Evolutionary conservation across 2,113 vertebrate genomes (phyloP), one percentile per base, ranked within the genome.

Genomic region (Megaceryle maxima): DNA sequence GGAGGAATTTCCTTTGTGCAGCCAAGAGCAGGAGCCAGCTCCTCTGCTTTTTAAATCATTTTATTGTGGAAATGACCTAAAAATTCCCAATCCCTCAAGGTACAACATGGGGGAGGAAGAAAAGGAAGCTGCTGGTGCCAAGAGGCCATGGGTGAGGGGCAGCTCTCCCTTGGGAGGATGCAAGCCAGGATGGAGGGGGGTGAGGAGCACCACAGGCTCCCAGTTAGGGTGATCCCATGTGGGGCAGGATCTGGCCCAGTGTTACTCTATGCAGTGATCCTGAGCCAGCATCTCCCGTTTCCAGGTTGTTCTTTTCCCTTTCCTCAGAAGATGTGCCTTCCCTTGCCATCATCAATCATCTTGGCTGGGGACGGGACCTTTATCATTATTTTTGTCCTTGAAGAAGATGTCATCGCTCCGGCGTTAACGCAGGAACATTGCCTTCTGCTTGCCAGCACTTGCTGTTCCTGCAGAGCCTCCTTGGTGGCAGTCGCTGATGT

Each of bases 1-100:
- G 14, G 43, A 94, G 94, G 95, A 90, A 95, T 90, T 95, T 93
- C 94, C 92, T 86, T 7, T 87, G 73, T 90, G 94, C 70, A 92
- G 76, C 3, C 2, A 4, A 48, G 86, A 91, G 76, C 80, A 29
- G 72, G 83, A 91, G 83, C 53, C 75, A 88, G 68, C 76, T 60
- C 43, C 83, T 88, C 91, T 94, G 91, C 83, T 90, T 92, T 88
- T 86, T 21, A 74, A 74, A 94, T 88, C 68, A 91, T 59, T 78
- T 82, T 56, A 5, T 5, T 5, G 81, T 93, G 95, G 93, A 90
- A 84, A 59, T 75, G 84, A 88, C 74, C 68, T 67, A 84, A 84
- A 83, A 78, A 26, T 11, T 59, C 81, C 2, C 81, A 50, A 13
- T 66, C 83, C 86, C 76, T 20, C 59, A 43, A 85, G 83, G 55